phyloP scores from a whole-genome alignment of 2,113 vertebrate genomes.

The Verasper variegatus region DNA sequence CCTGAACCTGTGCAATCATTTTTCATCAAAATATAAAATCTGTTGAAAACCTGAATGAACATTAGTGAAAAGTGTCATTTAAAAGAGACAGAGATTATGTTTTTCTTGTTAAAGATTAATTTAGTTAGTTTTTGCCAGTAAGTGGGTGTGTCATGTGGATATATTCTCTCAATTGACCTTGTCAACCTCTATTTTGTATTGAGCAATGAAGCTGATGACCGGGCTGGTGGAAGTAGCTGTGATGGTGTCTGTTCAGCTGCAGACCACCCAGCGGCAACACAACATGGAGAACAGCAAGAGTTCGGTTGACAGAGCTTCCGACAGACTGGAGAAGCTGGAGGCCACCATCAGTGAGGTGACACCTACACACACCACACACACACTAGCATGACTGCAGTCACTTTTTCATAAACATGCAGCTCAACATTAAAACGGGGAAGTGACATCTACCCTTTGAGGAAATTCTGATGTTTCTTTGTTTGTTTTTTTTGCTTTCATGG shows the following conservation, averaged over 20 bases:
- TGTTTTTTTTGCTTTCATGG: background rate
- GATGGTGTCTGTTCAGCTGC: conserved; percentile 67
- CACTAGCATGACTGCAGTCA: background rate
- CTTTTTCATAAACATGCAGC: conserved; percentile 1
- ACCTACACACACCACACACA: conserved; percentile 1
- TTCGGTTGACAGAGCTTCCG: conserved; percentile 49
- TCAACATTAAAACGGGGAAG: background rate
- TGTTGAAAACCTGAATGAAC: background rate
- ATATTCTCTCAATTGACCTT: background rate
- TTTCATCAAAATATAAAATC: background rate
- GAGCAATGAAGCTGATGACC: conserved; percentile 84
- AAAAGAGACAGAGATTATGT: background rate
- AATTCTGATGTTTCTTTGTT: background rate
- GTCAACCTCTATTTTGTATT: background rate
- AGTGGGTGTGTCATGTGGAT: background rate
- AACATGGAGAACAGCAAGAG: conserved; percentile 76
- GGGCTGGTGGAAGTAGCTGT: conserved; percentile 78
- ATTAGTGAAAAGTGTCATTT: background rate
- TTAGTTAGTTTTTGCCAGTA: background rate
- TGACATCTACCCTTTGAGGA: background rate
- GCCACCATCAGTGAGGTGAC: conserved; percentile 69
- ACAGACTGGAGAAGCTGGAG: conserved; percentile 77
- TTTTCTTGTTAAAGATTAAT: background rate
- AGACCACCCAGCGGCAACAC: conserved; percentile 71
- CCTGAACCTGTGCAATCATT: background rate